Percentiles rank a stretch among this genome's conserved stretches.
Conservation (phyloP, 2,888 invertebrate species). For the Panopea generosa region DNA sequence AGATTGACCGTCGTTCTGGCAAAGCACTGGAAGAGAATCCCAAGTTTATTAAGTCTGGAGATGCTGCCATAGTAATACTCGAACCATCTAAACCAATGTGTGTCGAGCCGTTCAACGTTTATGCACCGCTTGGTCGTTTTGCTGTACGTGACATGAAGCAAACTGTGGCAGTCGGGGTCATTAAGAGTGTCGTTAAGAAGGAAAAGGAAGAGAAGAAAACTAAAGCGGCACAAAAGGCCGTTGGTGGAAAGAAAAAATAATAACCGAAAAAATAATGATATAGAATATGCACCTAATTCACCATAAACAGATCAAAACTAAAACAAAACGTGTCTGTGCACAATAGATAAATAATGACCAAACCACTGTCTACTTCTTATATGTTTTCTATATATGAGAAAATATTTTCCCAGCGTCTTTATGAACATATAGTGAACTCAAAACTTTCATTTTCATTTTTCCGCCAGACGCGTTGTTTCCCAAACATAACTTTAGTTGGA, state of each 20-base stretch:
- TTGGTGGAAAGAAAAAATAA: conserved; percentile 87
- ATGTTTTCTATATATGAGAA: too few species aligned
- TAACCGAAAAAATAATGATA: too few species aligned
- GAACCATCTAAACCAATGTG: conserved; percentile 98
- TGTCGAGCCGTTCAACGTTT: conserved; percentile 99
- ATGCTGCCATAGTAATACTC: conserved; percentile 97
- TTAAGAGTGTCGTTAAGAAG: conserved; percentile 92
- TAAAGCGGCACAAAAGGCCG: conserved; percentile 93
- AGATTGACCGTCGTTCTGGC: conserved; percentile 99
- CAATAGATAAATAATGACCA: too few species aligned
- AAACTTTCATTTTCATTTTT: too few species aligned
- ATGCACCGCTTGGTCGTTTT: conserved; percentile 98
- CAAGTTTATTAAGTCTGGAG: conserved; percentile 98
- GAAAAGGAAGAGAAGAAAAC: conserved; percentile 98
- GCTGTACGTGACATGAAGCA: conserved; percentile 99
- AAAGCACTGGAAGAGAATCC: conserved; percentile 88
- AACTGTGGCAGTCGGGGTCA: conserved; percentile 99
- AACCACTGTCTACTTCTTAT: too few species aligned
- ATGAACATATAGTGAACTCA: too few species aligned
- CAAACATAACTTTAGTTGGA: too few species aligned
- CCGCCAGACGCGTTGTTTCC: too few species aligned
- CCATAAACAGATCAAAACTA: too few species aligned
- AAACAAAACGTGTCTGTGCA: too few species aligned
- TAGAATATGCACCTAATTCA: too few species aligned
- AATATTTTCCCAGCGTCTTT: too few species aligned